Percentiles rank a stretch among this genome's conserved stretches.
Evolutionary conservation across 2,888 invertebrate genomes (phyloP).

Genomic region (Malthinus flaveolus): DNA sequence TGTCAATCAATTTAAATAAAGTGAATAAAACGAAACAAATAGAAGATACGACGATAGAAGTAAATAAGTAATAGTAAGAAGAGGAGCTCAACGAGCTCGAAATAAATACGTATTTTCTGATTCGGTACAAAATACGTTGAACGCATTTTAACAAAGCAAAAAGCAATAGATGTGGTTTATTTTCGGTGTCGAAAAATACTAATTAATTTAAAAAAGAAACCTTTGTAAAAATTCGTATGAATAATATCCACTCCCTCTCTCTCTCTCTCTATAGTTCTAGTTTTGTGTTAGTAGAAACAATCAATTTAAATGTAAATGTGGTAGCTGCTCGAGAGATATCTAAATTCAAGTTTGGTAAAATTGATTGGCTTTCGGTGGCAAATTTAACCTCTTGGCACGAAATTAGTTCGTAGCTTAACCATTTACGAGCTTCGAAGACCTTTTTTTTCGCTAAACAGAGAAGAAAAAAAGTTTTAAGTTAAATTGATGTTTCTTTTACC

Average conservation of each 20-base stretch:
- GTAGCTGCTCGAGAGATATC: conserved; percentile 23
- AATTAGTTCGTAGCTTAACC: conserved; percentile 23
- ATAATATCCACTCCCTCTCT: neutral
- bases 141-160: too few species aligned
- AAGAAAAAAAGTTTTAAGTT: conserved; percentile 2
- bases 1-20: too few species aligned
- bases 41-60: too few species aligned
- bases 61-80: too few species aligned
- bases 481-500: conserved; percentile 1
- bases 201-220: too few species aligned
- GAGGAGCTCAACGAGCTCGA: too few species aligned
- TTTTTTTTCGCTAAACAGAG: neutral
- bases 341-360: conserved; percentile 22
- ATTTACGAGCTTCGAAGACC: conserved; percentile 12
- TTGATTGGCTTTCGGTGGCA: conserved; percentile 27
- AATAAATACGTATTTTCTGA: too few species aligned
- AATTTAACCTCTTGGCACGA: conserved; percentile 22
- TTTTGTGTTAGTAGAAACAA: conserved; percentile 34
- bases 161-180: too few species aligned
- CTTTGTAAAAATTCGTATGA: conserved; percentile 7
- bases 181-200: too few species aligned
- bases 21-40: too few species aligned
- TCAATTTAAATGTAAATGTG: conserved; percentile 35
- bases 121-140: too few species aligned
- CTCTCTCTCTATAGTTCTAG: conserved; percentile 4